Percentiles rank a stretch among this genome's conserved stretches.
These are phyloP conservation scores for Lynx canadensis DNA, from an alignment of 2,113 vertebrate species.

Conservation along the genomic window DNA sequence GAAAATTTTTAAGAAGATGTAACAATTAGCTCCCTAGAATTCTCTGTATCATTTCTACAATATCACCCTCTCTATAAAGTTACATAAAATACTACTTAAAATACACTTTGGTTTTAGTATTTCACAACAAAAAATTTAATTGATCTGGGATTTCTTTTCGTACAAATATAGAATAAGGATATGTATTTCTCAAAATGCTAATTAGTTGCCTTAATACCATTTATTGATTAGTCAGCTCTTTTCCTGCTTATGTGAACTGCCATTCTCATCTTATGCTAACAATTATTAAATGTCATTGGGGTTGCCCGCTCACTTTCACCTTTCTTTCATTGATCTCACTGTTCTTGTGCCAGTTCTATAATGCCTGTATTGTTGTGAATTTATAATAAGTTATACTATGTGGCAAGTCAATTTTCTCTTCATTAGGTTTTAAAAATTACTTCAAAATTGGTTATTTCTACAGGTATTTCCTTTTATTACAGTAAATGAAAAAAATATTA, in stretches of 20 bases:
- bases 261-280: not conserved
- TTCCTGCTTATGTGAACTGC: not conserved
- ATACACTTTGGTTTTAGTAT: not conserved
- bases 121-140: not conserved
- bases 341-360: not conserved
- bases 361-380: not conserved
- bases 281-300: not conserved
- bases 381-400: not conserved
- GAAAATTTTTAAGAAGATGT: not conserved
- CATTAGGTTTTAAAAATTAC: not conserved
- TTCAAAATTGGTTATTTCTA: not conserved
- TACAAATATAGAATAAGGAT: not conserved
- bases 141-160: not conserved
- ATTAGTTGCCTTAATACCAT: not conserved
- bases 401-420: not conserved
- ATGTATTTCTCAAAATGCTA: not conserved
- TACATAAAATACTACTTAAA: not conserved
- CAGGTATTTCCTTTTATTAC: not conserved
- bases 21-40: not conserved
- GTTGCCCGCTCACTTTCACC: not conserved
- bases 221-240: conserved; percentile 13
- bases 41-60: not conserved
- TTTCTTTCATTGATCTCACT: not conserved
- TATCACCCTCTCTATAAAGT: not conserved
- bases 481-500: not conserved